These are phyloP conservation scores for Xerus rutilus DNA, from an alignment of 2,797 vertebrate genomes.

Conservation along the genomic window DNA sequence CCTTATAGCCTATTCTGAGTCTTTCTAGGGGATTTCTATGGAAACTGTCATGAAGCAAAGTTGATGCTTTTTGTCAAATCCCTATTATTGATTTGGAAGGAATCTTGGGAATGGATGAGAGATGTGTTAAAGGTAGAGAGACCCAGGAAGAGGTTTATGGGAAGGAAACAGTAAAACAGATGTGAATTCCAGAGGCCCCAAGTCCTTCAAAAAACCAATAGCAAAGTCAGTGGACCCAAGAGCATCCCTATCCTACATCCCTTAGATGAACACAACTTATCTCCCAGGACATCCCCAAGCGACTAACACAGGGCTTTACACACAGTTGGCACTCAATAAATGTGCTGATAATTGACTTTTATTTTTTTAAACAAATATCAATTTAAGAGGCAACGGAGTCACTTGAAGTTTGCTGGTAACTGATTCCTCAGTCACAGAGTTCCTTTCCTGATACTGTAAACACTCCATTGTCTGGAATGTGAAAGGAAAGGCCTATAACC, in stretches of 20 bases:
- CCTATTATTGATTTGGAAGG: not conserved
- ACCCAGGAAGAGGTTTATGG: not conserved
- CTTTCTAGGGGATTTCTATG: not conserved
- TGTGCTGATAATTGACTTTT: not conserved
- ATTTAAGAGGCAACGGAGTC: not conserved
- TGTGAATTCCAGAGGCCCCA: not conserved
- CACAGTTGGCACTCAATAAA: not conserved
- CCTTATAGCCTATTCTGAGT: not conserved
- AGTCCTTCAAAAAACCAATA: not conserved
- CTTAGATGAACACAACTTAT: not conserved
- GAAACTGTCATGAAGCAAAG: not conserved
- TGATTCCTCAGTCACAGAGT: slow-evolving; percentile 17
- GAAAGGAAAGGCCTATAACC: slow-evolving; percentile 49
- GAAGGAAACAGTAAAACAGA: not conserved
- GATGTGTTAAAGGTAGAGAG: not conserved
- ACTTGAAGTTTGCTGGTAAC: slow-evolving; percentile 35
- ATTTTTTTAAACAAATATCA: not conserved
- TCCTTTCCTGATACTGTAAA: slow-evolving; percentile 59
- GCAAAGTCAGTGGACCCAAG: not conserved
- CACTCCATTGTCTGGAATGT: slow-evolving; percentile 19
- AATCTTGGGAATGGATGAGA: not conserved
- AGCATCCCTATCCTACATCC: too few species aligned
- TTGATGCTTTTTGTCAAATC: not conserved
- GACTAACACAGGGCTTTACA: not conserved
- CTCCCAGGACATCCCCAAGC: not conserved